Conservation (phyloP, 2,888 invertebrate genomes). For the Tuta absoluta region DNA sequence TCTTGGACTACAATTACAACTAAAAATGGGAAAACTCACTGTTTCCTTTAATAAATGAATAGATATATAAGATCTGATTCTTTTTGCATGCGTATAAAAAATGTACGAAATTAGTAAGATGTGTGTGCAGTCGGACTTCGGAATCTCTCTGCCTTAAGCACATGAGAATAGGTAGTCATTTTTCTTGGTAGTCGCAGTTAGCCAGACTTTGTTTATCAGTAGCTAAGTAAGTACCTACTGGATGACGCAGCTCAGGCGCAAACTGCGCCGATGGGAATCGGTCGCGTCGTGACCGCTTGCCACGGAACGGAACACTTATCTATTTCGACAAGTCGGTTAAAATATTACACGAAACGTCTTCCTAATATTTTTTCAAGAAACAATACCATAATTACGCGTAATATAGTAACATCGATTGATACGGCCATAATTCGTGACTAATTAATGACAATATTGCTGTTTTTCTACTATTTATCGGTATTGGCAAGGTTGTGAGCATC, state of each 20-base stretch:
- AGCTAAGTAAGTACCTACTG: not conserved
- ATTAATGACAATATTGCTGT: not conserved
- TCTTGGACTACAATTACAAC: too few species aligned
- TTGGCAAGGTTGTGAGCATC: too few species aligned
- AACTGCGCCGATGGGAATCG: slow-evolving; percentile 21
- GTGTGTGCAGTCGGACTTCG: too few species aligned
- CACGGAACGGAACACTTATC: slow-evolving; percentile 28
- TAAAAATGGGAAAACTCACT: too few species aligned
- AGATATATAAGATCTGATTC: too few species aligned
- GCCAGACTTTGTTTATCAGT: too few species aligned
- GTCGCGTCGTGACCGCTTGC: slow-evolving; percentile 25
- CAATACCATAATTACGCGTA: not conserved
- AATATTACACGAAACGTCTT: slow-evolving; percentile 4
- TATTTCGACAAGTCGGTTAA: slow-evolving; percentile 27
- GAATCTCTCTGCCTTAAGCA: too few species aligned
- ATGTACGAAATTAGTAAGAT: too few species aligned
- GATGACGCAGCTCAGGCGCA: slow-evolving; percentile 2
- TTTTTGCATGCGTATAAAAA: too few species aligned
- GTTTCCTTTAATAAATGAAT: too few species aligned
- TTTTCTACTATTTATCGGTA: not conserved
- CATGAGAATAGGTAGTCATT: too few species aligned
- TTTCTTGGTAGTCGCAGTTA: too few species aligned
- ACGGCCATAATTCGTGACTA: not conserved
- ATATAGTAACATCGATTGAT: not conserved
- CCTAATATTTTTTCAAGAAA: not conserved